Base-by-base conservation (phyloP, 92 coral and sea anemone species). In the Pocillopora grandis region DNA sequence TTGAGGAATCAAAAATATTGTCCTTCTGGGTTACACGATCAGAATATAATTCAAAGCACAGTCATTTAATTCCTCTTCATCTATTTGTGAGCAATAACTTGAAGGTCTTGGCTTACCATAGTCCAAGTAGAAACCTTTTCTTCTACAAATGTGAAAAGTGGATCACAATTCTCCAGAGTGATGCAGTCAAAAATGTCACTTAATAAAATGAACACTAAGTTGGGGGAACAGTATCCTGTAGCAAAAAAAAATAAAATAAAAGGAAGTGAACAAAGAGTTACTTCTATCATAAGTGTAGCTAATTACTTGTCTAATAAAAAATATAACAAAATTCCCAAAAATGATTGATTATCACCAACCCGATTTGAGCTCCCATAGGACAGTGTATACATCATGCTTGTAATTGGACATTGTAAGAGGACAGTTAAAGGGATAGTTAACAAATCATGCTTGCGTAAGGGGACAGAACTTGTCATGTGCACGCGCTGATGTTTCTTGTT, bases 41-140 rank as follows among this genome's bases (percentile, higher is more conserved):
- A 42, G 49, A 42, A 42, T 42, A 42, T 3, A 42, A 42, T 42
- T 42, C 49, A 42, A 42, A 42, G 4, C 4, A 42, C 27, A 23
- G 27, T 23, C 27, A 42, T 42, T 42, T 42, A 42, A 42, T 42
- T 42, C 5, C 7, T 42, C 4, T 42, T 42, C 49, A 42, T 42
- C 7, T 42, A 42, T 23, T 23, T 23, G 27, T 23, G 27, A 59
- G 10, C 62, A 59, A 59, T 16, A 59, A 12, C 18, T 59, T 59
- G 62, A 59, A 59, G 14, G 62, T 16, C 18, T 16, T 63, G 31
- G 62, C 91, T 81, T 78, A 95, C 97, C 90, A 83, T 90, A 13
- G 98, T 96, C 98, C 98, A 96, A 17, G 95, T 91, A 20, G 96
- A 92, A 31, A 96, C 98, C 73, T 82, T 93, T 84, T 94, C 98